Evolutionary conservation across 2,797 vertebrate species (phyloP).

Genomic region (Apogon talboti): DNA sequence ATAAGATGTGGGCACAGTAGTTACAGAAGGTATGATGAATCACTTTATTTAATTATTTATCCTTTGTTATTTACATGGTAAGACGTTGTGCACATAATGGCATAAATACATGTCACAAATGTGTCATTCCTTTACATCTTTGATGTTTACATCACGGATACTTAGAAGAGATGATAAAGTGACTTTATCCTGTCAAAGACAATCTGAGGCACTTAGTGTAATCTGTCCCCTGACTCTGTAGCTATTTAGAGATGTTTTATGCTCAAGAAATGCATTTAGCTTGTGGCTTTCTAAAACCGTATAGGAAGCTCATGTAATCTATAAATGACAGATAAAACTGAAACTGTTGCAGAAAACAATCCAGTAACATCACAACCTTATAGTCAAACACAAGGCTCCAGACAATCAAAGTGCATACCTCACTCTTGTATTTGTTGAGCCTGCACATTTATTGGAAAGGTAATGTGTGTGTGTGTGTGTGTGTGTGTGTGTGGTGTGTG

Average conservation of each 20-base stretch:
- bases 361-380: background rate
- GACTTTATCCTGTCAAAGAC: background rate
- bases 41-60: no score
- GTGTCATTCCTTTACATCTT: no score
- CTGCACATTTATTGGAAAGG: conserved; percentile 45
- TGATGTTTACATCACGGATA: no score
- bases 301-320: conserved; percentile 16
- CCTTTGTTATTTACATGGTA: no score
- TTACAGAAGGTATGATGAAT: no score
- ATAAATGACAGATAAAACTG: conserved; percentile 1
- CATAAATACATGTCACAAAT: no score
- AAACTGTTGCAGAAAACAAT: conserved; percentile 1
- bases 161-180: no score
- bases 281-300: conserved; percentile 8
- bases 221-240: background rate
- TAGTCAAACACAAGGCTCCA: background rate
- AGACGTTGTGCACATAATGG: no score
- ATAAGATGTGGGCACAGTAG: no score
- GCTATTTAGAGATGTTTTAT: conserved; percentile 14
- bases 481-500: no score
- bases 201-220: background rate
- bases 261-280: conserved; percentile 15
- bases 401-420: conserved; percentile 25
- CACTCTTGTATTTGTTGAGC: background rate
- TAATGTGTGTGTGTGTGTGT: conserved; percentile 26